Evolutionary conservation across 1,140 invertebrate species (phyloP), one percentile per base, ranked within the genome.

Genomic region (Procambarus clarkii): DNA sequence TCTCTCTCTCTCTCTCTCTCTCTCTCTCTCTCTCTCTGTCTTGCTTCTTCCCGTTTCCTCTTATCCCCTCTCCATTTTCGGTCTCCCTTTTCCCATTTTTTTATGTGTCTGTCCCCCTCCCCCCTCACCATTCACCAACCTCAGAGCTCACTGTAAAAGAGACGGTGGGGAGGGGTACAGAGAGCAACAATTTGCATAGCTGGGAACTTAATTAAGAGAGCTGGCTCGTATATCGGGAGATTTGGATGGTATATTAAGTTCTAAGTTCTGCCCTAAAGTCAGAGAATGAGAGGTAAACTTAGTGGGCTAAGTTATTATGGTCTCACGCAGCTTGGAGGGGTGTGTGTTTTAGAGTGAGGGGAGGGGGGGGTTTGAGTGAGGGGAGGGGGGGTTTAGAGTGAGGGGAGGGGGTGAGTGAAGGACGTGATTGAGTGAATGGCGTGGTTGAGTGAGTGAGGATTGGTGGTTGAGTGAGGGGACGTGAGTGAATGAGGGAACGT

Each of bases 181-280:
- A 54, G 13, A 54, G 18, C 9, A 78, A 48, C 34, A 79, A 79
- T 79, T 48, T 24, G n/a, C 69, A 74, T 74, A 74, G 24, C 69
- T 24, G 18, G 69, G 69, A 74, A 74, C 13, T 74, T 74, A 74
- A 74, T 74, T 74, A 74, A 74, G 69, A 24, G 69, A 74, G 21
- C n/a, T 34, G 18, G 7, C 69, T 34, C 69, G 18, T 74, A 74
- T 34, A 74, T 74, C n/a, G 18, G 69, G 69, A 74, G 24, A 69
- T 69, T 69, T n/a, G 60, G 60, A n/a, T 11, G 60, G 13, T 69
- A 69, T 15, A 74, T 74, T 74, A 74, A 34, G 69, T 24, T 21
- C 60, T 64, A 64, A 64, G 13, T 64, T 64, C 3, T 15, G 18
- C 8, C 2, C 60, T 64, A 15, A 64, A 64, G 60, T 15, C 18